These are phyloP conservation scores for Sebastiscus albofasciatus DNA, from an alignment of 2,797 vertebrate genomes.

Conservation along the genomic window DNA sequence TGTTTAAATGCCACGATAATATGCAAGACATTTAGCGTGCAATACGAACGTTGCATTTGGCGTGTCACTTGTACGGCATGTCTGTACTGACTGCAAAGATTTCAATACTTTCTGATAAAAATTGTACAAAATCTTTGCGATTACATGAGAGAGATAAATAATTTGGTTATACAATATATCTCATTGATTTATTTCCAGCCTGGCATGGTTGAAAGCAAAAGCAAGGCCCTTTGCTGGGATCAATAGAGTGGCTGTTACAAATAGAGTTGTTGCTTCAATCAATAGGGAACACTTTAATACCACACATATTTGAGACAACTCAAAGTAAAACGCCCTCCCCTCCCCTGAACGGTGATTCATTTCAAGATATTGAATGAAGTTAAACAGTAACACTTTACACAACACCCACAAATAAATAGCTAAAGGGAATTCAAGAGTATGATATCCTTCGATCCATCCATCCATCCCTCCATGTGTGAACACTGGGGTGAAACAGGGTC, in stretches of 20 bases:
- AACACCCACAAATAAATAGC: not conserved
- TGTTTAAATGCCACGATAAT: too few relatives aligned
- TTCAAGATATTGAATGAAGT: not conserved
- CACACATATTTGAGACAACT: not conserved
- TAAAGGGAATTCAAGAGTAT: not conserved
- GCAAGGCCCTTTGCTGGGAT: not conserved
- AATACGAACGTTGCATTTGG: too few relatives aligned
- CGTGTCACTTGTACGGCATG: too few relatives aligned
- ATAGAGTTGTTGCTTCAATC: not conserved
- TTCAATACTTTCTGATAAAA: not conserved
- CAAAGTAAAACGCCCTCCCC: not conserved
- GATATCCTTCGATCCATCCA: not conserved
- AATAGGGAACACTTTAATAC: conserved; percentile 8
- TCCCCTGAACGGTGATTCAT: not conserved
- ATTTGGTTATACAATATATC: not conserved
- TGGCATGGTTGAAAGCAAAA: not conserved
- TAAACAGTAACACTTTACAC: not conserved
- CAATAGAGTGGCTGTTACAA: not conserved
- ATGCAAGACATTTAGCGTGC: too few relatives aligned
- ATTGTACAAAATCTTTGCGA: not conserved
- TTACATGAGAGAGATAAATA: not conserved
- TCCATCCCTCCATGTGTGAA: not conserved
- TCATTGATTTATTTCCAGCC: not conserved
- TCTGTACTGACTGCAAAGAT: not conserved
- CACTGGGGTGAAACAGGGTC: conserved; percentile 11